Evolutionary conservation across 2,113 vertebrate genomes (phyloP).

Genomic region (Stegostoma tigrinum): DNA sequence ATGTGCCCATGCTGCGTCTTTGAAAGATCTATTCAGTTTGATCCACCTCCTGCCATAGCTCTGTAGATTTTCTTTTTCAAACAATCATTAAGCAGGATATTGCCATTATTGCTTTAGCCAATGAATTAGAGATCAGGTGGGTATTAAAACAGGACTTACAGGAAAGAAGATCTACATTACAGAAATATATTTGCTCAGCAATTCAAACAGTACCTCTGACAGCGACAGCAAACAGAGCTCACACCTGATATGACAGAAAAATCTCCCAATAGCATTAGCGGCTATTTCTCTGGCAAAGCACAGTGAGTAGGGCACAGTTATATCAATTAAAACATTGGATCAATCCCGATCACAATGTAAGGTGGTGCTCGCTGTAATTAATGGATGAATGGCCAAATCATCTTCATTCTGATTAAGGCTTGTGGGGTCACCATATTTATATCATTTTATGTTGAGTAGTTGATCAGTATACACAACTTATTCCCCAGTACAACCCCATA

Average conservation of each 20-base stretch:
- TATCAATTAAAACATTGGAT: not conserved
- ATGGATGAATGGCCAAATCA: not conserved
- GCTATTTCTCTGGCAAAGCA: not conserved
- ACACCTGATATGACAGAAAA: not conserved
- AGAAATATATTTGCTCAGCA: not conserved
- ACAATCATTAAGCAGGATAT: not conserved
- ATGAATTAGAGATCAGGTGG: not conserved
- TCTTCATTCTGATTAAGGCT: not conserved
- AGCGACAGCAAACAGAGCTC: not conserved
- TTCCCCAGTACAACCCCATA: not conserved
- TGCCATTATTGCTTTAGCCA: not conserved
- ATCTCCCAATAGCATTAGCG: not conserved
- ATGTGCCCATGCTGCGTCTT: not conserved
- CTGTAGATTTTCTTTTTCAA: not conserved
- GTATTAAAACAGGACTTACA: not conserved
- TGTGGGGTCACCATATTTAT: not conserved
- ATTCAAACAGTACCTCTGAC: not conserved
- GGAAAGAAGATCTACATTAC: not conserved
- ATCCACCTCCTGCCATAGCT: not conserved
- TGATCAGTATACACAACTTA: not conserved
- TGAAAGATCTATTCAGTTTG: not conserved
- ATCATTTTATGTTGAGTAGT: not conserved
- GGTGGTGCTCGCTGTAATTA: not conserved
- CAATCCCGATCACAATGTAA: not conserved
- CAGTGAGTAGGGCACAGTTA: not conserved